Conservation (phyloP, 92 coral and sea anemone genomes). For the Scolanthus callimorphus region DNA sequence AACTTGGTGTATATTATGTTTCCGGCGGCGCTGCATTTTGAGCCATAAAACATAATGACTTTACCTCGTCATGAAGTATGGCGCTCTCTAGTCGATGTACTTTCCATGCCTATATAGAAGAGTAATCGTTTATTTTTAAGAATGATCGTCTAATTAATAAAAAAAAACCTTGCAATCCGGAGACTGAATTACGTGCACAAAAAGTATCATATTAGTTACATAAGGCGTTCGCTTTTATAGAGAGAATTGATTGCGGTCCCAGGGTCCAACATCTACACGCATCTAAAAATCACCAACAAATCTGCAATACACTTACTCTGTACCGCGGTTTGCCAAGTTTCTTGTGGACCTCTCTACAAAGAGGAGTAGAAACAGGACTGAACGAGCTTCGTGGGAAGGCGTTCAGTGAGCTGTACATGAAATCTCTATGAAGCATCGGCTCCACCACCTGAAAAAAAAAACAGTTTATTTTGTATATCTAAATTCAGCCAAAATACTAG, state of each 20-base stretch:
- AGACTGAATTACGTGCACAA: too few relatives aligned
- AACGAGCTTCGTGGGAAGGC: conserved; percentile 86
- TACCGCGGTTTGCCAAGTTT: conserved; percentile 84
- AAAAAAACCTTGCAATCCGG: too few relatives aligned
- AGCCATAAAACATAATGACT: not conserved
- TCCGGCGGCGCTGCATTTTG: too few relatives aligned
- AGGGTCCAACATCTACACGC: too few relatives aligned
- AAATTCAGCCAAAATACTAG: not conserved
- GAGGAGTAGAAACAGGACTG: conserved; percentile 89
- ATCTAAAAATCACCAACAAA: too few relatives aligned
- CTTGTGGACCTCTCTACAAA: conserved; percentile 89
- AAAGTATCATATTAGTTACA: too few relatives aligned
- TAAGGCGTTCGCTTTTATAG: too few relatives aligned
- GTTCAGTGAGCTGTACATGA: conserved; percentile 94
- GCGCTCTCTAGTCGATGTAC: conserved; percentile 91
- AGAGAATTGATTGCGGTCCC: too few relatives aligned
- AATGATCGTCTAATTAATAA: too few relatives aligned
- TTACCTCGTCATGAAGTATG: conserved; percentile 93
- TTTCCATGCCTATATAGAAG: conserved; percentile 76
- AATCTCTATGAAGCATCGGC: conserved; percentile 93
- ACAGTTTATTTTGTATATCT: not conserved
- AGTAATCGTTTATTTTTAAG: too few relatives aligned
- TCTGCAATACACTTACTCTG: too few relatives aligned
- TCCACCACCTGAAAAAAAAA: conserved; percentile 75
- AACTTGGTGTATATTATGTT: too few relatives aligned